phyloP scores from a whole-genome alignment of 2,113 vertebrate species.

The Scomber scombrus region DNA sequence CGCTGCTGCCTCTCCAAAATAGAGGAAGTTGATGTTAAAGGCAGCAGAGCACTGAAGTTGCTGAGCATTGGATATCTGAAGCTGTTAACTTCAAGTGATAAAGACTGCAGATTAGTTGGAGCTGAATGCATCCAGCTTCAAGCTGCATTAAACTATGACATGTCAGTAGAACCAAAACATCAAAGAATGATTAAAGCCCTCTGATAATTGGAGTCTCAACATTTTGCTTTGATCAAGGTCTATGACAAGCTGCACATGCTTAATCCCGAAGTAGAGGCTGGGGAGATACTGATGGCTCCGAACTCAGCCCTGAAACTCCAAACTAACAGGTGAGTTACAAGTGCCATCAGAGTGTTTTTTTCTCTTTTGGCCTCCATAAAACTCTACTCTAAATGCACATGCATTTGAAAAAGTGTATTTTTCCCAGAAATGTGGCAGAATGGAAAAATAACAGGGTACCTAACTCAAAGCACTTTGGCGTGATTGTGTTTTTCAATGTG shows the following conservation, averaged over 20 bases:
- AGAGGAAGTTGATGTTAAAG: slow-evolving; percentile 27
- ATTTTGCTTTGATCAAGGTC: slow-evolving; percentile 84
- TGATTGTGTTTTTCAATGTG: not conserved
- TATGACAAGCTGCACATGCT: slow-evolving; percentile 92
- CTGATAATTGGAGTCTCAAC: slow-evolving; percentile 58
- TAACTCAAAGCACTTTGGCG: not conserved
- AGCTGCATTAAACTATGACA: slow-evolving; percentile 60
- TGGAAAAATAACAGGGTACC: not conserved
- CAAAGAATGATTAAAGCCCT: slow-evolving; percentile 57
- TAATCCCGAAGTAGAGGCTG: slow-evolving; percentile 86
- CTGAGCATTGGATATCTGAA: slow-evolving; percentile 45
- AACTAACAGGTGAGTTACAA: slow-evolving; percentile 81
- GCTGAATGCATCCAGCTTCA: slow-evolving; percentile 60
- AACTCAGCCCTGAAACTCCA: slow-evolving; percentile 84
- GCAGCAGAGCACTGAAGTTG: slow-evolving; percentile 30
- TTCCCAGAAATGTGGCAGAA: not conserved
- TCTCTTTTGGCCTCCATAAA: not conserved
- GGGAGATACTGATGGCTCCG: slow-evolving; percentile 88
- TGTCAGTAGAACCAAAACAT: slow-evolving; percentile 54
- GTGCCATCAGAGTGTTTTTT: not conserved
- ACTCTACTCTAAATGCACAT: not conserved
- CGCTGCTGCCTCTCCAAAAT: slow-evolving; percentile 30
- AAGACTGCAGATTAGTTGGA: slow-evolving; percentile 63
- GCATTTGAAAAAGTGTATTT: not conserved
- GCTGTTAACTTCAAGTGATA: slow-evolving; percentile 60